Percentiles rank a stretch among this genome's conserved stretches.
Evolutionary conservation across 92 coral and sea anemone species (phyloP).

Genomic region (Epizoanthus scotinus): DNA sequence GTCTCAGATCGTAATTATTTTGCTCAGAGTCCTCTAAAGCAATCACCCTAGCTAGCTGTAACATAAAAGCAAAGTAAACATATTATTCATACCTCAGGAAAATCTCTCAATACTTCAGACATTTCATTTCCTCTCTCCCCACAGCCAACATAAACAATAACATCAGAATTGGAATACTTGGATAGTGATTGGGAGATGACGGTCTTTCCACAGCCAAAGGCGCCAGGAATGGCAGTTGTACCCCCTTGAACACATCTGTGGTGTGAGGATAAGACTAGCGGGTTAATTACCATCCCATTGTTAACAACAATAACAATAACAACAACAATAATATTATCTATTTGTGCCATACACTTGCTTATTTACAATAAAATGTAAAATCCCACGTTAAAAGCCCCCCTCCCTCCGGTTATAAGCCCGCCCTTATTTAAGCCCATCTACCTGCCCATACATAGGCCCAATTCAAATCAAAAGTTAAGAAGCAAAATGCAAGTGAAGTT

Average conservation of each 20-base stretch:
- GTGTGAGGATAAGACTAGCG: background rate
- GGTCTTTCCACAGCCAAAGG: constrained; percentile 99
- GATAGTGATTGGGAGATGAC: constrained; percentile 99
- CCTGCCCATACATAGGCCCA: too few species aligned
- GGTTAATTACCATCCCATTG: too few species aligned
- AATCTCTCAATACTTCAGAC: constrained; percentile 99
- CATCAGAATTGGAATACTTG: constrained; percentile 97
- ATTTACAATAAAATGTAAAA: too few species aligned
- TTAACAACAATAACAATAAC: too few species aligned
- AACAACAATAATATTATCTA: too few species aligned
- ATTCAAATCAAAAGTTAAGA: too few species aligned
- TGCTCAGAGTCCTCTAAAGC: background rate
- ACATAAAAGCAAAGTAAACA: background rate
- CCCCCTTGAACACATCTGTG: constrained; percentile 98
- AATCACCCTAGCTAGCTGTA: background rate
- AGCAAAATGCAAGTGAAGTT: too few species aligned
- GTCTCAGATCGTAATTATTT: background rate
- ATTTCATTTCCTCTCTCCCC: constrained; percentile 99
- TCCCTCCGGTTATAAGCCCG: too few species aligned
- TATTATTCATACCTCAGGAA: constrained; percentile 85
- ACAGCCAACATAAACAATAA: constrained; percentile 96
- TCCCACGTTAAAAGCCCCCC: too few species aligned
- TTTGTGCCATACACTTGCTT: too few species aligned
- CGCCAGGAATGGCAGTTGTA: constrained; percentile 99
- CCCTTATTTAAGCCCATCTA: too few species aligned